phyloP scores from a whole-genome alignment of 2,113 vertebrate genomes.

The Scopus umbretta region DNA sequence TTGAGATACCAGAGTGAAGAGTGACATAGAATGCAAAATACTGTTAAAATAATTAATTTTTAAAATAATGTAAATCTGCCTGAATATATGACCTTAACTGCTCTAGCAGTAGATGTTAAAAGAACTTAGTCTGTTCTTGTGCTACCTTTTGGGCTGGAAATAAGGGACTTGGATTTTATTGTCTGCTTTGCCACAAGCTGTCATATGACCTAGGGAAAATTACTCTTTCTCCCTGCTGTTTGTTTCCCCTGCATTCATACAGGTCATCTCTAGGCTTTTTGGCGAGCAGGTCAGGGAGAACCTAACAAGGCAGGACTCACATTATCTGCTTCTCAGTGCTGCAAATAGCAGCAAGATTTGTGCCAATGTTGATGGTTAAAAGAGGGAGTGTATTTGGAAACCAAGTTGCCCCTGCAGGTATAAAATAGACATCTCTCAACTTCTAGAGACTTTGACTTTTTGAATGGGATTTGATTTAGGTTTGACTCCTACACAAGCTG shows the following conservation, averaged over 20 bases:
- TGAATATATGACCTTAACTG: background rate
- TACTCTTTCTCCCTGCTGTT: background rate
- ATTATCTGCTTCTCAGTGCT: background rate
- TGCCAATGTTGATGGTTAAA: background rate
- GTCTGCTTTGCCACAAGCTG: background rate
- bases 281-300: background rate
- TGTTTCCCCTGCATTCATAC: accelerated
- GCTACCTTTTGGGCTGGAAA: background rate
- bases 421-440: background rate
- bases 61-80: background rate
- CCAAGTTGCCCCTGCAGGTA: background rate
- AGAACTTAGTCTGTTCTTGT: background rate
- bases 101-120: background rate
- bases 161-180: background rate
- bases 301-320: accelerated
- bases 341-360: background rate
- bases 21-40: background rate
- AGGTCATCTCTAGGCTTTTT: background rate
- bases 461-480: background rate
- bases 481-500: background rate
- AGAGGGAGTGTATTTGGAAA: background rate
- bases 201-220: background rate
- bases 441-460: background rate
- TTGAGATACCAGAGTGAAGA: background rate
- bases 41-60: background rate